phyloP scores from a whole-genome alignment of 92 coral and sea anemone species.

The Galaxea fascicularis region DNA sequence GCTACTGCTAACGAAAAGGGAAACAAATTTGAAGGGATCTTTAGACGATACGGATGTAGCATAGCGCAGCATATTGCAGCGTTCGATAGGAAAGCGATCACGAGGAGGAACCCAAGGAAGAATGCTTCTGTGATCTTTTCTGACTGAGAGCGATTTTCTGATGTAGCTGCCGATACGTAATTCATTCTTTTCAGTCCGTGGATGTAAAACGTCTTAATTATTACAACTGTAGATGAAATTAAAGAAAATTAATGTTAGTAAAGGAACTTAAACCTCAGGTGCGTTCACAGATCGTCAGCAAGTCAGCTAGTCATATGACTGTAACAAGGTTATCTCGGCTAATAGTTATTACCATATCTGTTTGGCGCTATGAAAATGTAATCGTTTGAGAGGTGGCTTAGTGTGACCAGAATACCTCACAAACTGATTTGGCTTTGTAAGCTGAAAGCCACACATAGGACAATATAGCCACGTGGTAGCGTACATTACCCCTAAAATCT shows the following conservation, averaged over 20 bases:
- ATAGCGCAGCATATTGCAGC: constrained; percentile 74
- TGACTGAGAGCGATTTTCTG: constrained; percentile 36
- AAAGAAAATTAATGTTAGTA: neutral
- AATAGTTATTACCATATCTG: too few relatives aligned
- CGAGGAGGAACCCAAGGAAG: constrained; percentile 63
- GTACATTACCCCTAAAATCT: too few relatives aligned
- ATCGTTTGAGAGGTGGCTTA: too few relatives aligned
- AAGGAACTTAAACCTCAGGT: neutral
- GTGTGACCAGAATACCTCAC: too few relatives aligned
- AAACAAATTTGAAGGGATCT: constrained; percentile 74
- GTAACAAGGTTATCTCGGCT: too few relatives aligned
- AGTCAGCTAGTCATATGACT: too few relatives aligned
- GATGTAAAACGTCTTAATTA: neutral
- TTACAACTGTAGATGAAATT: neutral
- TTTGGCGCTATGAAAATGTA: too few relatives aligned
- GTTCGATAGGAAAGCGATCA: constrained; percentile 77
- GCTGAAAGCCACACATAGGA: too few relatives aligned
- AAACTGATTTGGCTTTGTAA: too few relatives aligned
- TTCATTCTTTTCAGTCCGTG: constrained; percentile 5
- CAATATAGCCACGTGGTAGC: too few relatives aligned
- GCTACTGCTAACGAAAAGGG: constrained; percentile 73
- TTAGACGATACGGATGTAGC: constrained; percentile 61
- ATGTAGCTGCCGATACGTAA: neutral
- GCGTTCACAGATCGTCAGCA: too few relatives aligned
- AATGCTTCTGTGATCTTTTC: constrained; percentile 73